Percentiles rank a stretch among this genome's conserved stretches.
These are phyloP conservation scores for Gastracanthus pulcherrimus DNA, from an alignment of 2,888 invertebrate species.

Conservation along the genomic window DNA sequence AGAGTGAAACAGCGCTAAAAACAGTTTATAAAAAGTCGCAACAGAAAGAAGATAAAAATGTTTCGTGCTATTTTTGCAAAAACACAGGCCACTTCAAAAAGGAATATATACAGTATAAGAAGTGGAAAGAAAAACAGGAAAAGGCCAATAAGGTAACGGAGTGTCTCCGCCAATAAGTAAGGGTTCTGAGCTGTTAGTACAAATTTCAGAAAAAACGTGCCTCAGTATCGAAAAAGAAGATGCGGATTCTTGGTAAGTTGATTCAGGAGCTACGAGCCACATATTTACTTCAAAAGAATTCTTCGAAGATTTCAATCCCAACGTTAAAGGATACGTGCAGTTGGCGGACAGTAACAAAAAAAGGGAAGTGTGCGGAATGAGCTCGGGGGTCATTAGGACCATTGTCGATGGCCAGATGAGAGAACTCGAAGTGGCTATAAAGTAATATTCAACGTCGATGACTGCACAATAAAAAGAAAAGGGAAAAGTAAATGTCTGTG, in stretches of 20 bases:
- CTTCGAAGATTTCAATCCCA: slow-evolving; percentile 28
- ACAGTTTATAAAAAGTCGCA: neutral
- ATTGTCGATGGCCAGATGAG: slow-evolving; percentile 43
- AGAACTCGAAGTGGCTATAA: slow-evolving; percentile 50
- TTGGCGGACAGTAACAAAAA: slow-evolving; percentile 46
- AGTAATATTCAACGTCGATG: slow-evolving; percentile 52
- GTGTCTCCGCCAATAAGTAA: neutral
- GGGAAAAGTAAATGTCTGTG: slow-evolving; percentile 47
- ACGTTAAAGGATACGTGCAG: slow-evolving; percentile 17
- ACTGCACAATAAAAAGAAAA: slow-evolving; percentile 48
- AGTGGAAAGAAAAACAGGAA: slow-evolving; percentile 1
- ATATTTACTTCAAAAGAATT: slow-evolving; percentile 53
- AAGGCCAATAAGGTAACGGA: neutral
- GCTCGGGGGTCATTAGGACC: slow-evolving; percentile 54
- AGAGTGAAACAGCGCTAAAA: slow-evolving; percentile 13
- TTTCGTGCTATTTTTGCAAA: slow-evolving; percentile 41
- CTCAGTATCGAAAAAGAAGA: neutral
- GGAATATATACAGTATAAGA: slow-evolving; percentile 18
- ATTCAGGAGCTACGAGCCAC: slow-evolving; percentile 60
- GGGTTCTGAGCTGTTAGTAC: neutral
- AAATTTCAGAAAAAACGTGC: neutral
- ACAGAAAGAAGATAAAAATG: neutral
- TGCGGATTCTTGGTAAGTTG: slow-evolving; percentile 47
- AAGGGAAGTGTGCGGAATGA: slow-evolving; percentile 50
- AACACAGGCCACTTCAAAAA: slow-evolving; percentile 46